Evolutionary conservation across 2,113 vertebrate species (phyloP), one percentile per base, ranked within the genome.

Genomic region (Caloenas nicobarica): DNA sequence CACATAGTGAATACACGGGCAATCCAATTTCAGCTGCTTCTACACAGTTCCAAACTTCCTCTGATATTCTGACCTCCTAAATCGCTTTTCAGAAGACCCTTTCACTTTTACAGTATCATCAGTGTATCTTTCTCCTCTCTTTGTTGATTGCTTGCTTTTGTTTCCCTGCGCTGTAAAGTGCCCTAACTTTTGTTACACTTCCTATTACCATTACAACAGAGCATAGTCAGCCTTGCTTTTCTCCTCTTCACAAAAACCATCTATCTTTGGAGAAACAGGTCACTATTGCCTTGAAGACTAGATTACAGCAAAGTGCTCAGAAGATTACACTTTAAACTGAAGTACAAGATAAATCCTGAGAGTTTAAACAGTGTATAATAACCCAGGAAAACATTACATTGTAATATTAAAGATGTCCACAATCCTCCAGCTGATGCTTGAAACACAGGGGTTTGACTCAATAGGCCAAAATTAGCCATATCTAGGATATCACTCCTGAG

Each of bases 151-250:
- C 40, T 91, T 91, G 76, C n/a, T 81, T 90, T 78, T 84, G 66
- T 53, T 66, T 62, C 13, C 81, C 9, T 13, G 12, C 51, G 62
- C 57, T 65, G 85, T 57, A 64, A 76, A 64, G 42, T 48, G 13
- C 66, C 21, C 5, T 31, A 28, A 22, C 24, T 69, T 65, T 31
- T 73, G 29, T 84, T 80, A 61, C 54, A 36, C 18, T 88, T 91
- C 51, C n/a, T 73, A 58, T 51, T 48, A 58, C 61, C 29, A 19
- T 86, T 86, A 83, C 71, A 73, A 83, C 34, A 96, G 80, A 94
- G 81, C 68, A 34, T 44, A 86, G 92, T 65, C 44, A 91, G 88
- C 60, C 50, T 95, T 78, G 73, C 36, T 91, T 26, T 73, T 94
- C 31, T 82, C 91, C 93, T 88, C 68, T 94, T 94, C 85, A 80